Conservation (phyloP, 2,113 vertebrate species). For the Triplophysa dalaica region DNA sequence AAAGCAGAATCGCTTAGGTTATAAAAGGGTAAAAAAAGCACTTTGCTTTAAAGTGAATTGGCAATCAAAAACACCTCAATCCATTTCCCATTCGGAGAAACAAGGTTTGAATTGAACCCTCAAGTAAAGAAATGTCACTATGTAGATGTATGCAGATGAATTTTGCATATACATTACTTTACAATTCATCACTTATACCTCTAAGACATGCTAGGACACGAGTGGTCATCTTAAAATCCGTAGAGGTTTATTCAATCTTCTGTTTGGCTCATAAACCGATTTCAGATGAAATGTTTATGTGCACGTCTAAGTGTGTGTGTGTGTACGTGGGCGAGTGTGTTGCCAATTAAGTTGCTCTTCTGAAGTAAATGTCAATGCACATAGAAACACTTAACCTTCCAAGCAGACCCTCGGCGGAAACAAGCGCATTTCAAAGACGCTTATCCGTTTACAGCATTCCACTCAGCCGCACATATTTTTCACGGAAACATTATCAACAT, state of each 20-base stretch:
- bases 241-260: conserved; percentile 26
- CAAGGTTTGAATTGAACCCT: neutral
- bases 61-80: neutral
- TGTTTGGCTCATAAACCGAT: conserved; percentile 43
- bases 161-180: conserved; percentile 9
- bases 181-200: conserved; percentile 7
- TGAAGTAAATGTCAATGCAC: conserved; percentile 46
- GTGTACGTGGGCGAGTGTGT: conserved; percentile 31
- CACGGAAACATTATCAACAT: conserved; percentile 11
- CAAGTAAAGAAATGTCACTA: neutral
- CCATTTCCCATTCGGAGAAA: neutral
- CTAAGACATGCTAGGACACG: conserved; percentile 6
- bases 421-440: conserved; percentile 19
- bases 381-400: conserved; percentile 42
- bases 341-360: conserved; percentile 42
- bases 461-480: conserved; percentile 2
- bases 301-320: conserved; percentile 19
- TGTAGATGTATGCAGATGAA: conserved; percentile 1
- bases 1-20: conserved; percentile 15
- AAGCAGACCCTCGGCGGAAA: conserved; percentile 3
- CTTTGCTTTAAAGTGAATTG: conserved; percentile 4
- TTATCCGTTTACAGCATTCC: conserved; percentile 4
- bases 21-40: conserved; percentile 15
- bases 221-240: neutral
- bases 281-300: conserved; percentile 53